Base-by-base conservation (phyloP, 2,113 vertebrate species). In the Anser brachyrhynchus region DNA sequence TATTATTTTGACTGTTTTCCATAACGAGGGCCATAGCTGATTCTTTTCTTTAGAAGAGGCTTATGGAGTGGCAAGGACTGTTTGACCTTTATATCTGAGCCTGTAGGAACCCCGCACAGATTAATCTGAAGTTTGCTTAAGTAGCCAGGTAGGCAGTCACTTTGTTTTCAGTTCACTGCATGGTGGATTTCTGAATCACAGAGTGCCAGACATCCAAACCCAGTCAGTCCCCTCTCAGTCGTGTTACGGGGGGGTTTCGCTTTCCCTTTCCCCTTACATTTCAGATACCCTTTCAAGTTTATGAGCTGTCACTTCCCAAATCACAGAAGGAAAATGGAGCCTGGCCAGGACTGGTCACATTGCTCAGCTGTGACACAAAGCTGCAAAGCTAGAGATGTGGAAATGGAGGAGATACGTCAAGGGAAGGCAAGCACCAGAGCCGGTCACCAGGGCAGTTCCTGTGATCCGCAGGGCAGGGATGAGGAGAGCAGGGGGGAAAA, bases 1-100 rank as follows among this genome's bases (percentile, higher is more conserved):
- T 41, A 73, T 91, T 90, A 71, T 81, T 84, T 86, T 72, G 67
- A 61, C 78, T 88, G 75, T 51, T 81, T 92, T 97, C 89, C 80
- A 75, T 77, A 84, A 84, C 6, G 21, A 83, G 89, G 82, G 49
- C 62, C 35, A 1, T 12, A 80, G 89, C 29, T 70, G 72, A 74
- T 72, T 64, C 75, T 92, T 58, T 52, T 76, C 83, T 65, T 52
- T 29, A 51, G 15, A 64, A 71, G 29, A 41, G 33, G 51, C 73
- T 86, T 18, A 4, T 14, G 85, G 71, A 39, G 59, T 88, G 52
- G 29, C 67, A 83, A 96, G 92, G 90, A 84, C 35, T 28, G 10
- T 79, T 69, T 82, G 86, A 87, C 93, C 89, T 97, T 90, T 79
- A 37, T 41, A 46, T 37, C 18, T 0, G 15, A 80, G 49, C 54